phyloP scores from a whole-genome alignment of 2,113 vertebrate species.

The Hippocampus guttulatus region DNA sequence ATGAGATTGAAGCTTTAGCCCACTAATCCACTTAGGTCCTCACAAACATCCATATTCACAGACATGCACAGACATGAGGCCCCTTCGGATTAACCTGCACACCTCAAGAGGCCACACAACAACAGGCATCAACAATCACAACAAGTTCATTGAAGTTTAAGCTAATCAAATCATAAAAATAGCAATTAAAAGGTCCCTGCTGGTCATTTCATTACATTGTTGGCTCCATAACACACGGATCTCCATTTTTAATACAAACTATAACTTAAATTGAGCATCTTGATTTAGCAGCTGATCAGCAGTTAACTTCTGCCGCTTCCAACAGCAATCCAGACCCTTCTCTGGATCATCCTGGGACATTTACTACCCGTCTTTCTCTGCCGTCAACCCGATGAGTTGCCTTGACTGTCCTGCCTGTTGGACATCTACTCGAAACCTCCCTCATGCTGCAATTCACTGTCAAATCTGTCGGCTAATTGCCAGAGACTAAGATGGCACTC shows the following conservation, averaged over 20 bases:
- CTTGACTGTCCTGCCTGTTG: background rate
- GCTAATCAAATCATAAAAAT: background rate
- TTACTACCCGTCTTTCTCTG: background rate
- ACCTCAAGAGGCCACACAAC: constrained; percentile 39
- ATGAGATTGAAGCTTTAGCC: constrained; percentile 63
- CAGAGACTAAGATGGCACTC: background rate
- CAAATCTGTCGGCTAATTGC: background rate
- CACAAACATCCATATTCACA: constrained; percentile 27
- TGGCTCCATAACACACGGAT: background rate
- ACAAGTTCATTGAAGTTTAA: background rate
- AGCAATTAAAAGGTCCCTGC: background rate
- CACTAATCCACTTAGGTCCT: constrained; percentile 61
- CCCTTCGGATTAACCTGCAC: constrained; percentile 54
- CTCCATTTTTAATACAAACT: background rate
- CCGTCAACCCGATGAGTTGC: background rate
- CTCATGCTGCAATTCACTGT: no score
- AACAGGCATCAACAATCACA: constrained; percentile 56
- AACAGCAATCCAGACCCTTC: background rate
- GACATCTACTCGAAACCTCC: background rate
- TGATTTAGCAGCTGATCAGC: background rate
- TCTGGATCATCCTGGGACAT: background rate
- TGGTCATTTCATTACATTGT: background rate
- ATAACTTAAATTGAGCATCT: background rate
- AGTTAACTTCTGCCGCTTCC: background rate
- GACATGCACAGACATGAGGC: constrained; percentile 7